Percentiles rank a stretch among this genome's conserved stretches.
phyloP scores from a whole-genome alignment of 2,113 vertebrate genomes.

The Trematomus loennbergii region DNA sequence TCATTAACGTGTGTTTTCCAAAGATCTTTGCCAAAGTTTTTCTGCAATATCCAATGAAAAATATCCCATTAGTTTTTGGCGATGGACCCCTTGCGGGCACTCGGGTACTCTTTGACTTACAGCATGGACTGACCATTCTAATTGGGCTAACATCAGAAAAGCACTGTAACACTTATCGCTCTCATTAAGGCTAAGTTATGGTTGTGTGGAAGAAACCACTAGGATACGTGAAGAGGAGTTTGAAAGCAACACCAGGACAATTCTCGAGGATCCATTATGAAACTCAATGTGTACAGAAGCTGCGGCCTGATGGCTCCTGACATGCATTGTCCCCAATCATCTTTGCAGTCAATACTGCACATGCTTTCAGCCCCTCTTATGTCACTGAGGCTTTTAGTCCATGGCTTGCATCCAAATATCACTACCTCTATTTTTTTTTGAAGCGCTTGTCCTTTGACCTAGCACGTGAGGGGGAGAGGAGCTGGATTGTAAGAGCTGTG shows the following conservation, averaged over 20 bases:
- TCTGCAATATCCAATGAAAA: too few relatives aligned
- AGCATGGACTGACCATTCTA: background rate
- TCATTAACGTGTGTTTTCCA: too few relatives aligned
- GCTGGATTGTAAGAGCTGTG: slow-evolving; percentile 43
- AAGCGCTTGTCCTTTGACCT: slow-evolving; percentile 50
- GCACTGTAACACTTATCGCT: too few relatives aligned
- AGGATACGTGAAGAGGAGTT: background rate
- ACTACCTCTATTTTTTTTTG: background rate
- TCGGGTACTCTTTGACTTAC: too few relatives aligned
- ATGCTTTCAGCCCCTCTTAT: slow-evolving; percentile 7
- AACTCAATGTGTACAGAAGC: background rate
- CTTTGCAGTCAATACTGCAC: slow-evolving; percentile 10
- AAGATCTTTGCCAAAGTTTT: too few relatives aligned
- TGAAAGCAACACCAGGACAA: background rate
- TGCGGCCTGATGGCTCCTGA: background rate
- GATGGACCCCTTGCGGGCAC: too few relatives aligned
- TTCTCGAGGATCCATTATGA: background rate
- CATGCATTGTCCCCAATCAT: background rate
- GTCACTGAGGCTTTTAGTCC: background rate
- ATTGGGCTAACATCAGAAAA: background rate
- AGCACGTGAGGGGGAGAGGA: slow-evolving; percentile 34
- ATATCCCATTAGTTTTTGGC: too few relatives aligned
- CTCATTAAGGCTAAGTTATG: background rate
- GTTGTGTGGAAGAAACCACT: background rate
- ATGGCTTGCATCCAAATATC: background rate